Base-by-base conservation (phyloP, 2,888 invertebrate genomes). In the Platerodrilus igneus region DNA sequence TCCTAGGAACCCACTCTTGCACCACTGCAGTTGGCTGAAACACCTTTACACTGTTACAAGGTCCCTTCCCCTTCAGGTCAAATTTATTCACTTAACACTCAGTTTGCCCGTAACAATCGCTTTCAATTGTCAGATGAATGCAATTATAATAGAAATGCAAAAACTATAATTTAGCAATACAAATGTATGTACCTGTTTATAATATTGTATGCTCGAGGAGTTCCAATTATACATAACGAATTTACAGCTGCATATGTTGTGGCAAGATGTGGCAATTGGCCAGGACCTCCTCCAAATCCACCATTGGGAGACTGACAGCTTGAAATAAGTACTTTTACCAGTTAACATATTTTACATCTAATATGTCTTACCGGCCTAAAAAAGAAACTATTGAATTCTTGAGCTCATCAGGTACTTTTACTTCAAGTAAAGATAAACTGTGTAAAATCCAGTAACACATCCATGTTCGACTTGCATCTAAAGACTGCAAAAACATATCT, bases 231-330 rank as follows among this genome's bases (percentile, higher is more conserved):
- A 60, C 89, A 87, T 4, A 99, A 72, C 15, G 93, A 85, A 74
- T 91, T 93, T 0, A 99, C 83, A 45, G 97, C 95, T 28, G 96
- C 97, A 72, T 96, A 99, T 1, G 97, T 99, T 3, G 97, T 85
- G 1, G 99, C 99, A 41, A 99, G 74, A 70, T 99, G 99, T 11
- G 96, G 77, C 57, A 78, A 73, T 66, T 99, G 97, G 1, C 84
- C 81, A 1, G 96, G 97, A 0, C 97, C 97, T 36, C 99, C 99
- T 40, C 85, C 86, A 73, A 92, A 95, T 1, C 95, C 95, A 21
- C 94, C 94, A 28, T 78, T 73, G 7, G 78, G 74, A 63, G 80
- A 77, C 63, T 91, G 90, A 62, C 90, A 91, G 58, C 78, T 75
- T 41, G 37, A 59, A 52, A 62, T 50, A 36, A 40, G n/a, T 34